These are phyloP conservation scores for Alca torda DNA, from an alignment of 2,797 vertebrate genomes.

Conservation along the genomic window DNA sequence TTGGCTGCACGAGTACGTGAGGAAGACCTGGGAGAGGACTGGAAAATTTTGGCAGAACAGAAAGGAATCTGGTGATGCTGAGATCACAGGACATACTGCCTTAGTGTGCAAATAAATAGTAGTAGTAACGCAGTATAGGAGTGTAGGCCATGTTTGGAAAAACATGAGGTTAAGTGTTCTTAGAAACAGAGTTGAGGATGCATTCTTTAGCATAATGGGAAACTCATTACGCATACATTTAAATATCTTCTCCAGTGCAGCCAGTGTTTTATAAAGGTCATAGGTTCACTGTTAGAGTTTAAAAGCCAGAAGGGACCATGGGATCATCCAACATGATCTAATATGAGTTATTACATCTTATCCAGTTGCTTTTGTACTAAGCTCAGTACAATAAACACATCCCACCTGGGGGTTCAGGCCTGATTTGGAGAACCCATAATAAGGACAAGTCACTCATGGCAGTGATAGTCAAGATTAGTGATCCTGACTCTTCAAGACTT, in stretches of 20 bases:
- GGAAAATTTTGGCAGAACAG: neutral
- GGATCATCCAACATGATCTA: neutral
- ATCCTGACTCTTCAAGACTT: neutral
- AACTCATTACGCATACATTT: slow-evolving; percentile 5
- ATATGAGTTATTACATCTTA: neutral
- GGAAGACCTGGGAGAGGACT: neutral
- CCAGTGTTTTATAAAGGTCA: slow-evolving; percentile 2
- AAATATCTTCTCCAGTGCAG: neutral
- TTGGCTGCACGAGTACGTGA: fast-evolving
- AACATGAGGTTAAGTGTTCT: neutral
- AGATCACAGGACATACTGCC: neutral
- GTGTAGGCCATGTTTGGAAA: neutral
- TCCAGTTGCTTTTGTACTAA: neutral
- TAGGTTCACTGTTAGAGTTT: neutral
- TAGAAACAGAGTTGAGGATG: slow-evolving; percentile 4
- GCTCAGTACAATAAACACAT: neutral
- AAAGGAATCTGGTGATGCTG: neutral
- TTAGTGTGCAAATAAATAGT: neutral
- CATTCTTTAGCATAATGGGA: neutral
- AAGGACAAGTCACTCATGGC: neutral
- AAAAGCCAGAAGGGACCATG: neutral
- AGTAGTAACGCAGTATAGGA: neutral
- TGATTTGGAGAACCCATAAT: neutral
- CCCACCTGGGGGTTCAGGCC: neutral
- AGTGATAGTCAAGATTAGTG: neutral